These are phyloP conservation scores for honey bee (Apis mellifera) DNA, from an alignment of 1,140 invertebrate species.

Conservation along the genomic window DNA sequence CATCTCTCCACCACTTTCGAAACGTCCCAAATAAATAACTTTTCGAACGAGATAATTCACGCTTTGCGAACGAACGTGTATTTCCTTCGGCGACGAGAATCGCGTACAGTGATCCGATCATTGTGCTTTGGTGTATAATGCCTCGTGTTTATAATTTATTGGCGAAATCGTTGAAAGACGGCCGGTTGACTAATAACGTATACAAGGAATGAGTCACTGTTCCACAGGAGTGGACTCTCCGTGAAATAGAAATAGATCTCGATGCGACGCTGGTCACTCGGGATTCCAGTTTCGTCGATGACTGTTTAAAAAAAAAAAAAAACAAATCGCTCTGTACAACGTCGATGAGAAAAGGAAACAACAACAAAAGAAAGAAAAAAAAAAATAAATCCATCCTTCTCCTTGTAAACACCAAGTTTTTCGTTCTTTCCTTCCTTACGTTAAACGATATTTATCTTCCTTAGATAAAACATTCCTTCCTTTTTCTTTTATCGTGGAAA, in stretches of 20 bases:
- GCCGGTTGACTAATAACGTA: constrained; percentile 69
- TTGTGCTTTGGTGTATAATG: background rate
- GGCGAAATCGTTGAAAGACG: constrained; percentile 37
- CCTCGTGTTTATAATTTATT: constrained; percentile 67
- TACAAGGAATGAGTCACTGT: constrained; percentile 70
- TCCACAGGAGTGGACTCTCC: constrained; percentile 63
- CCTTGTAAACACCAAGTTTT: background rate
- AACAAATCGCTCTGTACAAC: background rate
- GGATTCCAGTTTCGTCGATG: constrained; percentile 55
- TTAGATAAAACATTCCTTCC: background rate
- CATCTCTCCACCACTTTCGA: background rate
- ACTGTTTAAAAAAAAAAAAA: constrained; percentile 46
- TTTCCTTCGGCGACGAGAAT: no score
- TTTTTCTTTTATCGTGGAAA: no score
- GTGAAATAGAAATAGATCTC: constrained; percentile 74
- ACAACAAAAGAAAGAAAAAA: background rate
- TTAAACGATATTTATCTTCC: background rate
- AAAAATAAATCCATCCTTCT: constrained; percentile 1
- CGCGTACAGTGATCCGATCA: no score
- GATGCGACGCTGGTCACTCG: constrained; percentile 34
- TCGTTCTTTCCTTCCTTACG: background rate
- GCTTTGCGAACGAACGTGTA: no score
- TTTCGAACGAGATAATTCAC: no score
- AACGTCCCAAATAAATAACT: background rate
- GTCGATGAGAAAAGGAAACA: background rate